Evolutionary conservation across 2,888 invertebrate species (phyloP), one percentile per base, ranked within the genome.

Genomic region (Notodonta dromedarius): DNA sequence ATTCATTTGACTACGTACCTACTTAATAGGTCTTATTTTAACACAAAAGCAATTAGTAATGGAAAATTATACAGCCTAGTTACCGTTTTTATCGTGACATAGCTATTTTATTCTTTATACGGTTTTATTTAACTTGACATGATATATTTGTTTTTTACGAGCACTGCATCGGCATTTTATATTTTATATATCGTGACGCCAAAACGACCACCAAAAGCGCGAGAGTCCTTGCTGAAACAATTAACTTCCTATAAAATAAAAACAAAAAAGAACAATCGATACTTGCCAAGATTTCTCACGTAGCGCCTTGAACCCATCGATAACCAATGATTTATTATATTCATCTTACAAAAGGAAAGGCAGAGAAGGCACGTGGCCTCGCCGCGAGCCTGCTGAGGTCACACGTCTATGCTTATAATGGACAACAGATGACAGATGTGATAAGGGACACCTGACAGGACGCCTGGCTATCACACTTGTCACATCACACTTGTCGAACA

Each of bases 371-470:
- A 61, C 64, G 67, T 71, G 85, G 82, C 90, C 90, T 91, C 85
- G 89, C 75, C 63, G 67, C 65, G 71, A 73, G 77, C 77, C 77
- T 77, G 82, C 77, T 76, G 84, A 88, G 90, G 88, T 82, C 87
- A 83, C 80, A 76, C 79, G 86, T 88, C 89, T 85, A 84, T 85
- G 78, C 73, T 78, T 83, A 86, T 87, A 89, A 90, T 90, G 83
- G 87, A 78, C 80, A 77, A 69, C 74, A 87, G 89, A 91, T 91
- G 91, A 90, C 90, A 90, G 89, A 78, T 69, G 64, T 71, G 90
- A 89, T 88, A 89, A 82, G 76, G 70, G 74, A 74, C 67, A 69
- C 72, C 73, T 76, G 77, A 70, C 62, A 65, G 67, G 70, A 69
- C 66, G 63, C 67, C 69, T 55, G 14, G 39, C 16, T 54, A n/a